Percentiles rank a stretch among this genome's conserved stretches.
Conservation (phyloP, 2,888 invertebrate species). For the Andrena haemorrhoa region DNA sequence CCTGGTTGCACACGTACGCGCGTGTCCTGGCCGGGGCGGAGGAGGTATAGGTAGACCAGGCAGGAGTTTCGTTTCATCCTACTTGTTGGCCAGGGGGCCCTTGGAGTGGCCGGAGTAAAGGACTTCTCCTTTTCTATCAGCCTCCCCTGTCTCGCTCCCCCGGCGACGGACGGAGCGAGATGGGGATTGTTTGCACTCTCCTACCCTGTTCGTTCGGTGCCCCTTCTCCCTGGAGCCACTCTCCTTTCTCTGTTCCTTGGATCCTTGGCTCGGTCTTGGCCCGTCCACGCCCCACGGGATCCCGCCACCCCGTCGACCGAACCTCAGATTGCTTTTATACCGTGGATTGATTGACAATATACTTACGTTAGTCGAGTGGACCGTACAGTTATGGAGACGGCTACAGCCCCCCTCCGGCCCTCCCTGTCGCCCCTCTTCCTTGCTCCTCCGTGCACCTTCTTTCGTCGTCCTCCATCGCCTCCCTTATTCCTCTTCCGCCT, state of each 20-base stretch:
- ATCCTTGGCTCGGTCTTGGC: conserved; percentile 53
- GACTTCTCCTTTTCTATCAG: conserved; percentile 55
- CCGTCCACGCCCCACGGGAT: conserved; percentile 80
- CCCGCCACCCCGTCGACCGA: conserved; percentile 80
- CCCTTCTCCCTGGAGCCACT: conserved; percentile 50
- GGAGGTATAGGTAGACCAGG: conserved; percentile 42
- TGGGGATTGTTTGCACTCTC: conserved; percentile 58
- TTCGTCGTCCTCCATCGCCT: not conserved
- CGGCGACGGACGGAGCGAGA: conserved; percentile 12
- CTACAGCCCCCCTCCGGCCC: conserved; percentile 47
- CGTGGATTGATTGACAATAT: conserved; percentile 85
- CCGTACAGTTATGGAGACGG: conserved; percentile 80
- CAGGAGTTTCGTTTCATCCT: conserved; percentile 72
- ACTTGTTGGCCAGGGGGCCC: conserved; percentile 62
- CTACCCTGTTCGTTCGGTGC: conserved; percentile 20
- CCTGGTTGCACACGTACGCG: not conserved
- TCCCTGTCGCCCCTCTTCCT: not conserved
- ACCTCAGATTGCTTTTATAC: conserved; percentile 85
- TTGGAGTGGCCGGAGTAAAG: conserved; percentile 69
- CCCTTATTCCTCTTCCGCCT: not conserved
- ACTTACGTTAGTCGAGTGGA: conserved; percentile 83
- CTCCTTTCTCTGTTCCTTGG: conserved; percentile 57
- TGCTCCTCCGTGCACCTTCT: not conserved
- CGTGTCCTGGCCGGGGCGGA: conserved; percentile 4
- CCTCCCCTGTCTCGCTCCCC: conserved; percentile 28